These are phyloP conservation scores for Chionomys nivalis DNA, from an alignment of 2,113 vertebrate species.

Conservation along the genomic window DNA sequence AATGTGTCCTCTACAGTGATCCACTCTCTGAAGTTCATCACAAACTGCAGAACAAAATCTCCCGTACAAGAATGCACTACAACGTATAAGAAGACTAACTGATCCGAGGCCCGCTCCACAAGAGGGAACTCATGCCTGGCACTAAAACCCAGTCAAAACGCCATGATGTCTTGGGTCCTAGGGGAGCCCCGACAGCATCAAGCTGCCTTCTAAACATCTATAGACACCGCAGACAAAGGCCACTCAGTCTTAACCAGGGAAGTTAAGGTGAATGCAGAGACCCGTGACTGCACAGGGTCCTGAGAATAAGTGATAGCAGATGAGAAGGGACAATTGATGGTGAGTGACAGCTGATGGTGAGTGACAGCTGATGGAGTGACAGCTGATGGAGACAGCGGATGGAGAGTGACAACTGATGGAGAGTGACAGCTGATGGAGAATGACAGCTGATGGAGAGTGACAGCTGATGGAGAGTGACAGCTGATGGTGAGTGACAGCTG, in stretches of 20 bases:
- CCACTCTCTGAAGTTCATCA: slow-evolving; percentile 12
- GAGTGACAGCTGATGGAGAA: too few relatives aligned
- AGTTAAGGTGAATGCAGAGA: neutral
- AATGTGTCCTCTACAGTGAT: slow-evolving; percentile 90
- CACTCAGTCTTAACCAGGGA: neutral
- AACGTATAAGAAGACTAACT: neutral
- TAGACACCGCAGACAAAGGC: neutral
- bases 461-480: too few relatives aligned
- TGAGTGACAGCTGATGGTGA: too few relatives aligned
- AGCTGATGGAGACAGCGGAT: too few relatives aligned
- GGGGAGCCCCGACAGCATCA: neutral
- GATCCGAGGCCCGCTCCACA: neutral
- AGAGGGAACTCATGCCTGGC: neutral
- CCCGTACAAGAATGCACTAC: neutral
- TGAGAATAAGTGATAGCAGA: neutral
- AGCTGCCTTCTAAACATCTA: neutral
- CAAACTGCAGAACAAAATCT: slow-evolving; percentile 32
- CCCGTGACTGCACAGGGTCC: neutral
- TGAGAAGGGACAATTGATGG: too few relatives aligned
- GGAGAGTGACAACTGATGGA: too few relatives aligned
- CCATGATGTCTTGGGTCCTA: neutral
- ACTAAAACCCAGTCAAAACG: neutral
- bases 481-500: too few relatives aligned
- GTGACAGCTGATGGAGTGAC: too few relatives aligned
- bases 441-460: too few relatives aligned